Evolutionary conservation across 2,888 invertebrate genomes (phyloP), one percentile per base, ranked within the genome.

Genomic region (Rhogogaster chlorosoma): DNA sequence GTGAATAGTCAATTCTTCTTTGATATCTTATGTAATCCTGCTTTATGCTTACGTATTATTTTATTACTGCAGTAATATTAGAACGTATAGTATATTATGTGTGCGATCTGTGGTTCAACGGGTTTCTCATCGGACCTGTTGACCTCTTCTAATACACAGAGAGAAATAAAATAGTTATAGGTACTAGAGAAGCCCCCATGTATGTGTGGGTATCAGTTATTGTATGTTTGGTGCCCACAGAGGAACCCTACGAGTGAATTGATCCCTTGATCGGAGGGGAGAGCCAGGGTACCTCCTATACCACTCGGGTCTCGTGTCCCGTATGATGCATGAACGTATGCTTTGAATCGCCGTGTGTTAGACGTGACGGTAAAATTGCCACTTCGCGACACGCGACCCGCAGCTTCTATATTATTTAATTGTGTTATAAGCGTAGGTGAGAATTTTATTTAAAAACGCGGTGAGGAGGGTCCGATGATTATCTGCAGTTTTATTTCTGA

Each of bases 321-420:
- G 89, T 90, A 88, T 89, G 87, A 73, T 86, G 88, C 88, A 91
- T 86, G 87, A 89, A 91, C 91, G 92, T 92, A 92, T 92, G 92
- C 87, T 90, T 88, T 88, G 80, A 86, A 80, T 80, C 83, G 42
- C 42, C 53, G 64, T 67, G 82, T 82, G 38, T 57, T 73, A 86
- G 85, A 87, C 85, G 91, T 91, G 89, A 89, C 89, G 90, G 90
- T 87, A 86, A 90, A 89, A 89, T 91, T 91, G 91, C 91, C 91
- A 90, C 90, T 89, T 88, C 53, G 84, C 86, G 90, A 90, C 91
- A 91, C 90, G 90, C 91, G 89, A 91, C 92, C 92, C 92, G 91
- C 92, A 92, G 89, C 89, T 82, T 80, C 22, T 38, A 22, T 73
- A 42, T 71, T 38, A 71, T 38, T 22, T 73, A 73, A 73, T 73